Base-by-base conservation (phyloP, 2,797 vertebrate species). In the Heteromormyrus szaboi region DNA sequence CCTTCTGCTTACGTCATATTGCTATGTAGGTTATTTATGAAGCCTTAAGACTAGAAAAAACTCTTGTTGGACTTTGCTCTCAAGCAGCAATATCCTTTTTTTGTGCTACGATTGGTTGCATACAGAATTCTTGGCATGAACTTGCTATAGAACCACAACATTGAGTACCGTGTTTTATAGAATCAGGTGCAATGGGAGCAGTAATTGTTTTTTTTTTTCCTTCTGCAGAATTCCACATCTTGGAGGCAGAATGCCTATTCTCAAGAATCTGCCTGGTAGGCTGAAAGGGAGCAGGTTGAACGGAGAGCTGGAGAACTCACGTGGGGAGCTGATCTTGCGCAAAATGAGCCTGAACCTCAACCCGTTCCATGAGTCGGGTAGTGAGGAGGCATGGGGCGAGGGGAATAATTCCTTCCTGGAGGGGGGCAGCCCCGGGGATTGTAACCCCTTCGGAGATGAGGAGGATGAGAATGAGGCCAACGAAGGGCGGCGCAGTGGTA, bases 391-490 rank as follows among this genome's bases (percentile, higher is more conserved):
- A 25, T 91, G 93, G 29, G 90, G 91, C 62, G 90, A 89, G 0
- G 90, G 89, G 65, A 93, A 94, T 2, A 91, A 92, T 91, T 96
- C 95, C 0, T 94, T 96, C 3, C 91, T 96, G 68, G 95, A 96
- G 0, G 95, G 95, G 0, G 92, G 91, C 0, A 90, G 89, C 0
- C 94, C 94, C 0, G 87, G 94, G 1, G 96, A 96, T 91, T 93
- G 95, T 14, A 96, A 96, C 92, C 96, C 96, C 0, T 96, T 96
- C 0, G 95, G 95, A 87, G 96, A 96, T 0, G 96, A 96, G 90
- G 96, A 96, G 90, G 96, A 95, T 1, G 96, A 96, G 90, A 96
- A 96, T 2, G 95, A 96, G 90, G 95, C 95, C 84, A 96, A 96
- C 2, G 95, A 96, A 92, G 95, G 92, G 29, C 94, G 94, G n/a